phyloP scores from a whole-genome alignment of 2,797 vertebrate species.

The Helicolenus hilgendorfi region DNA sequence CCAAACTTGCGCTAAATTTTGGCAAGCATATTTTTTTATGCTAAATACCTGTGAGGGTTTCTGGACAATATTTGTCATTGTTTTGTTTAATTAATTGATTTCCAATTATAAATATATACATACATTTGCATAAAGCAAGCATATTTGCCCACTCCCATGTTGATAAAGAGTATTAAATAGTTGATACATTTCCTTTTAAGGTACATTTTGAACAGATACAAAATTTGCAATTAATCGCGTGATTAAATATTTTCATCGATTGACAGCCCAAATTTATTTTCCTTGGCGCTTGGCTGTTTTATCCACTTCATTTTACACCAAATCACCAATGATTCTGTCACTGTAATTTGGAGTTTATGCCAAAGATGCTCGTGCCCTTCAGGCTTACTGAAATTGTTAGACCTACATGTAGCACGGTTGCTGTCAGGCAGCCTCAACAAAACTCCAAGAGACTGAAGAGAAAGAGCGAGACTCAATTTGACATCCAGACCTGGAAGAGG shows the following conservation, averaged over 20 bases:
- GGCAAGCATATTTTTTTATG: rapidly evolving
- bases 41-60: too few relatives aligned
- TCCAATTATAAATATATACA: rapidly evolving
- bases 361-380: not conserved
- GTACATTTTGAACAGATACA: too few relatives aligned
- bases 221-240: too few relatives aligned
- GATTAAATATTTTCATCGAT: too few relatives aligned
- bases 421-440: constrained; percentile 10
- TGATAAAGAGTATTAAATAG: too few relatives aligned
- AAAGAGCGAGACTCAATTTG: constrained; percentile 26
- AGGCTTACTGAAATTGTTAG: constrained; percentile 10
- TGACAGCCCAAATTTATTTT: too few relatives aligned
- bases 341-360: not conserved
- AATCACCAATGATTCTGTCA: not conserved
- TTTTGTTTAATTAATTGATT: too few relatives aligned
- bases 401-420: not conserved
- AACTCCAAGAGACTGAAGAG: constrained; percentile 9
- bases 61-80: too few relatives aligned
- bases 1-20: too few relatives aligned
- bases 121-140: too few relatives aligned
- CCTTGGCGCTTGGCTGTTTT: not conserved
- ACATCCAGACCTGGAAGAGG: constrained; percentile 50
- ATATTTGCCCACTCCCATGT: too few relatives aligned
- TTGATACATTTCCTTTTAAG: too few relatives aligned
- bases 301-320: constrained; percentile 7